Percentiles rank a stretch among this genome's conserved stretches.
Evolutionary conservation across 2,888 invertebrate genomes (phyloP).

Genomic region (Parelbella ahira): DNA sequence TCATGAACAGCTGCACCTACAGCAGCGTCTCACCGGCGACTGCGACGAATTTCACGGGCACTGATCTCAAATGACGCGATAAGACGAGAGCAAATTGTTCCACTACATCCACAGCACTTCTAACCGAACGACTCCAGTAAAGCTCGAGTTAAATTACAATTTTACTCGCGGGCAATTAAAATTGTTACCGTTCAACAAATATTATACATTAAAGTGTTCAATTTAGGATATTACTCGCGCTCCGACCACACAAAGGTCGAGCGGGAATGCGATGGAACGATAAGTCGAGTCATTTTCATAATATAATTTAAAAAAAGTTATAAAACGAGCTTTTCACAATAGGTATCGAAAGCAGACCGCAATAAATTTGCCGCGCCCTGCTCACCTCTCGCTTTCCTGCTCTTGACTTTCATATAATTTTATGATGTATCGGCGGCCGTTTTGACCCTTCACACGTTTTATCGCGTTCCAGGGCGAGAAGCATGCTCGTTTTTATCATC

Average conservation of each 20-base stretch:
- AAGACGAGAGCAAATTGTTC: conserved; percentile 63
- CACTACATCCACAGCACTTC: conserved; percentile 56
- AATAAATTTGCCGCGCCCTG: conserved; percentile 67
- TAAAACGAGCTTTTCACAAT: conserved; percentile 67
- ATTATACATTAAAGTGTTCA: too few relatives aligned
- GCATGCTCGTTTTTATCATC: conserved; percentile 30
- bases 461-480: conserved; percentile 53
- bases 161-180: too few relatives aligned
- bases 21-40: conserved; percentile 44
- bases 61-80: conserved; percentile 53
- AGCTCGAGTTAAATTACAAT: conserved; percentile 43
- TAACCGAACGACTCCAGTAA: conserved; percentile 56
- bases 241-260: conserved; percentile 34
- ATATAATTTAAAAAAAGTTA: conserved; percentile 58
- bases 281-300: conserved; percentile 56
- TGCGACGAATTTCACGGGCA: conserved; percentile 71
- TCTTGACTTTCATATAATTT: conserved; percentile 80
- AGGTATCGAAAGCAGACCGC: conserved; percentile 75
- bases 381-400: conserved; percentile 73
- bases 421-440: conserved; percentile 74
- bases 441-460: conserved; percentile 77
- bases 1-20: conserved; percentile 33
- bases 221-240: background rate
- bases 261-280: conserved; percentile 37
- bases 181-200: too few relatives aligned